A percentile compares a stretch with the other conserved stretches of the same genome.
These are phyloP conservation scores for Notospermus geniculatus DNA, from an alignment of 1,140 invertebrate genomes.

Conservation along the genomic window DNA sequence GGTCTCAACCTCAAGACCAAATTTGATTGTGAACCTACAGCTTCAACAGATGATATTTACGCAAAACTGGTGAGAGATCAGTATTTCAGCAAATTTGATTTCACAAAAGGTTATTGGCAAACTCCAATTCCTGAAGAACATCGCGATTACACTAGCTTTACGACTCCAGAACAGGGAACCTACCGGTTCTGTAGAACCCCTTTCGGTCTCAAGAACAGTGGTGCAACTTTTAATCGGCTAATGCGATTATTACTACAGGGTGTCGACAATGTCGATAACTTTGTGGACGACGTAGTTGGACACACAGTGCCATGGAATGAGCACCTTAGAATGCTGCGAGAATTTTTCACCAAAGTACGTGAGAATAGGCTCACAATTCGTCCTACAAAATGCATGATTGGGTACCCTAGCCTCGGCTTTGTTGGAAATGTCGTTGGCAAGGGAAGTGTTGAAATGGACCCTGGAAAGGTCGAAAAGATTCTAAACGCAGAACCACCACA, in stretches of 20 bases:
- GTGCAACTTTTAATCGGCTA: constrained; percentile 17
- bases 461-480: constrained; percentile 49
- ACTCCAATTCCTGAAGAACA: no score
- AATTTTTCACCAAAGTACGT: neutral
- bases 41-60: constrained; percentile 1
- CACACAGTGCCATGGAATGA: neutral
- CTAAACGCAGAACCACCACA: constrained; percentile 32
- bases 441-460: constrained; percentile 36
- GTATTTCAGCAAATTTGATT: constrained; percentile 26
- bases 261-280: constrained; percentile 1
- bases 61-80: constrained; percentile 16
- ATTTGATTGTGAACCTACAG: no score
- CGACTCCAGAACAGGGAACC: constrained; percentile 4
- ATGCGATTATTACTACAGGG: constrained; percentile 10
- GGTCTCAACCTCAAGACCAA: constrained; percentile 20
- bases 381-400: neutral
- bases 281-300: neutral
- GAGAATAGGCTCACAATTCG: neutral
- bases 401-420: neutral
- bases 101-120: no score
- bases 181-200: constrained; percentile 20
- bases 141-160: constrained; percentile 20
- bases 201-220: no score
- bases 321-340: neutral
- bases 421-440: constrained; percentile 10